A percentile compares a stretch with the other conserved stretches of the same genome.
Evolutionary conservation across 30 jellyfish, hydroid and myxozoan species (phyloP).

Genomic region (Chrysaora quinquecirrha): DNA sequence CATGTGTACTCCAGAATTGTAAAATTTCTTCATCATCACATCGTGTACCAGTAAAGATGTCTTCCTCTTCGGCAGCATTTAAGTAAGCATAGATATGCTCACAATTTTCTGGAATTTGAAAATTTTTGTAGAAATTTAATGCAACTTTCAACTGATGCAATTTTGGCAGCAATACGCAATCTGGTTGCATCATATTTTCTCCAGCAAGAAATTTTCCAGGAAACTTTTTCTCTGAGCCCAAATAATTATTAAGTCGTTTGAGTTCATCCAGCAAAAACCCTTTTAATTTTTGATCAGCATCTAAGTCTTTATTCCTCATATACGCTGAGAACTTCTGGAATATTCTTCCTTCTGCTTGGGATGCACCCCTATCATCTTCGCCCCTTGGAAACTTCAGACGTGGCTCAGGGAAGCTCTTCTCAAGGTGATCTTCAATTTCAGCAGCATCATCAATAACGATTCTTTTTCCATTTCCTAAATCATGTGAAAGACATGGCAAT

Average conservation of each 20-base stretch:
- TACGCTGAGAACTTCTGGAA: constrained; percentile 95
- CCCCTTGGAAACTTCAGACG: constrained; percentile 57
- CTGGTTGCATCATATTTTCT: constrained; percentile 87
- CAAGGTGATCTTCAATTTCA: constrained; percentile 92
- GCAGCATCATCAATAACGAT: constrained; percentile 86
- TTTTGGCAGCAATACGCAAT: constrained; percentile 90
- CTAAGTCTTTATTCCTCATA: constrained; percentile 85
- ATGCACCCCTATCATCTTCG: constrained; percentile 87
- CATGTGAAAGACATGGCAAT: constrained; percentile 91
- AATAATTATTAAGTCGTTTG: constrained; percentile 64
- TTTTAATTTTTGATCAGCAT: constrained; percentile 71
- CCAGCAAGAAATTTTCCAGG: constrained; percentile 95
- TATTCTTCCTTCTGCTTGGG: constrained; percentile 86
- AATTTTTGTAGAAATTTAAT: constrained; percentile 77
- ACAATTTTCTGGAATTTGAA: constrained; percentile 75
- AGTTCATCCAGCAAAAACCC: constrained; percentile 78
- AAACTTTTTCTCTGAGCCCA: constrained; percentile 76
- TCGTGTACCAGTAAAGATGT: constrained; percentile 87
- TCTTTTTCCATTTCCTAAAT: constrained; percentile 62
- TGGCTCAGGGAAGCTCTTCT: constrained; percentile 90
- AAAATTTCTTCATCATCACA: constrained; percentile 91
- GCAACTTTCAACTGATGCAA: constrained; percentile 89
- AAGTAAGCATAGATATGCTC: constrained; percentile 65
- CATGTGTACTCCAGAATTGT: constrained; percentile 94
- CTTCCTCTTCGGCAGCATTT: constrained; percentile 85